These are phyloP conservation scores for Valencia hispanica DNA, from an alignment of 2,797 vertebrate species.

Conservation along the genomic window DNA sequence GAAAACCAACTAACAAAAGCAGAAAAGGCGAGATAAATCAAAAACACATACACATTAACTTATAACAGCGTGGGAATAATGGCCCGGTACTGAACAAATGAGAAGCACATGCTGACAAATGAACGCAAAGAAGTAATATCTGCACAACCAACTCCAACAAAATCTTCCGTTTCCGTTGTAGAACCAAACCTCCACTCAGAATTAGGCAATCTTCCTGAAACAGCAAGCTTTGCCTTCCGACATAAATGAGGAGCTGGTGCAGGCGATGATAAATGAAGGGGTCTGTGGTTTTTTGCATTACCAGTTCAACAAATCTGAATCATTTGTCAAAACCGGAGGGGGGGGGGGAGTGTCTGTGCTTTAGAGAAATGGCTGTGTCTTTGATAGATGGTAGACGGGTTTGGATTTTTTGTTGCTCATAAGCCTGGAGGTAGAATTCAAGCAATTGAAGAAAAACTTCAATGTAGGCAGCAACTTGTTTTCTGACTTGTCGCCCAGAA, in stretches of 20 bases:
- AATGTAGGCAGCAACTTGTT: background rate
- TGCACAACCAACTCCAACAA: background rate
- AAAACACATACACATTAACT: background rate
- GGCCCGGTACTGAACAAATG: background rate
- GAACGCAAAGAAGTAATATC: background rate
- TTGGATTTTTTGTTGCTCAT: background rate
- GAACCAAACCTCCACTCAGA: background rate
- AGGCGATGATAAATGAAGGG: slow-evolving; percentile 5
- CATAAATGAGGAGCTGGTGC: background rate
- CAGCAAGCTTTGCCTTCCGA: background rate
- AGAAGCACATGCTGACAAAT: background rate
- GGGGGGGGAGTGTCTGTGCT: background rate
- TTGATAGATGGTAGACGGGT: background rate
- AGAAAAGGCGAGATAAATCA: background rate
- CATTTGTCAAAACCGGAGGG: background rate
- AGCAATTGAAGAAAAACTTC: background rate
- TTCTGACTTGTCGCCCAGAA: background rate
- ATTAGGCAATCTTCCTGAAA: background rate
- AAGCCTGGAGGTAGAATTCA: background rate
- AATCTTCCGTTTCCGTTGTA: background rate
- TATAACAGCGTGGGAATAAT: background rate
- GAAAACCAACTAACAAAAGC: background rate
- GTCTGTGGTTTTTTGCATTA: slow-evolving; percentile 1
- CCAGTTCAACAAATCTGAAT: slow-evolving; percentile 4
- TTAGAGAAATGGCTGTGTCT: background rate